Evolutionary conservation across 2,888 invertebrate species (phyloP).

Genomic region (Steinernema hermaphroditum): DNA sequence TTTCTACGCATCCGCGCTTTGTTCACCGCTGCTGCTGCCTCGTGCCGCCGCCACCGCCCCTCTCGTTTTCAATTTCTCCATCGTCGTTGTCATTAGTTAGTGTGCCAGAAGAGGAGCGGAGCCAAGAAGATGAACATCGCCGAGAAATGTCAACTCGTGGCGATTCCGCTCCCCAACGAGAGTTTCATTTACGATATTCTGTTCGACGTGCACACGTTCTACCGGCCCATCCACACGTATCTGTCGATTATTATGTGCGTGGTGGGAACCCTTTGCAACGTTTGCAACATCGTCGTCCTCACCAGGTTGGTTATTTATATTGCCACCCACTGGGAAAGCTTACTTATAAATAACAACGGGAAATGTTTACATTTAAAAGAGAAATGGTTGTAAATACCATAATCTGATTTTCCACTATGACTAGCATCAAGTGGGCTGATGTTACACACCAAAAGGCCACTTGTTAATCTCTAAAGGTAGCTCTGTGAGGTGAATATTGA

Average conservation of each 20-base stretch:
- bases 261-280: conserved; percentile 62
- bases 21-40: conserved; percentile 5
- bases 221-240: conserved; percentile 62
- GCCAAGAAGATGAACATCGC: conserved; percentile 42
- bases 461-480: too few relatives aligned
- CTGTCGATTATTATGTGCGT: conserved; percentile 64
- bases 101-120: neutral
- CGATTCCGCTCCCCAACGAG: conserved; percentile 61
- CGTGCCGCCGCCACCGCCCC: too few relatives aligned
- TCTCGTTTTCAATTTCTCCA: too few relatives aligned
- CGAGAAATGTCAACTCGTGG: conserved; percentile 54
- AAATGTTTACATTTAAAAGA: too few relatives aligned
- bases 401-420: too few relatives aligned
- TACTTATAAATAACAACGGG: too few relatives aligned
- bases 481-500: too few relatives aligned
- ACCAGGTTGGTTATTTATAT: conserved; percentile 49
- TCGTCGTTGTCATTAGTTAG: too few relatives aligned
- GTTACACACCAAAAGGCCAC: too few relatives aligned
- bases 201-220: conserved; percentile 43
- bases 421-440: too few relatives aligned
- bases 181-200: conserved; percentile 54
- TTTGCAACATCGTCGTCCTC: conserved; percentile 64
- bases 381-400: too few relatives aligned
- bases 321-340: too few relatives aligned
- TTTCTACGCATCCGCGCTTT: conserved; percentile 19